Conservation (phyloP, 2,888 invertebrate genomes). For the Lochmaea capreae region DNA sequence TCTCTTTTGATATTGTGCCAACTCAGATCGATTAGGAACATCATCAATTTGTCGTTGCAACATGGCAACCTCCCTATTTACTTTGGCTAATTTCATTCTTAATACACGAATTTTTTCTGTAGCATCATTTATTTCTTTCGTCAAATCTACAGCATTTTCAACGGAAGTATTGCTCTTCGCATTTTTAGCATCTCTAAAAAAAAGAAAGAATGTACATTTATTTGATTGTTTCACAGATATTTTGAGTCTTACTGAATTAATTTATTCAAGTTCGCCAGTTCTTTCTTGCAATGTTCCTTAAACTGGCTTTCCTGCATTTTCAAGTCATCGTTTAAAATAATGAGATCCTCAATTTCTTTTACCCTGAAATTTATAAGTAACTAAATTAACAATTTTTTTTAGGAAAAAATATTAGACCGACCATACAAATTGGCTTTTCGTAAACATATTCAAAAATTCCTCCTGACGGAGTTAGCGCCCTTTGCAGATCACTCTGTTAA, state of each 20-base stretch:
- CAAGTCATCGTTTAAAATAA: constrained; percentile 77
- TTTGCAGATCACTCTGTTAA: too few species aligned
- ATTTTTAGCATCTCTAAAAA: constrained; percentile 65
- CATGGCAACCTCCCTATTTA: constrained; percentile 82
- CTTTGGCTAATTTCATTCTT: constrained; percentile 79
- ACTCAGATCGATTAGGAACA: constrained; percentile 91
- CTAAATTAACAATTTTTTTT: background rate
- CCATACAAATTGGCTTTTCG: too few species aligned
- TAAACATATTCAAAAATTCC: too few species aligned
- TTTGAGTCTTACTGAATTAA: constrained; percentile 61
- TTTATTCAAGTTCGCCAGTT: constrained; percentile 64
- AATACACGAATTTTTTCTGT: constrained; percentile 73
- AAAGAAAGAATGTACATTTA: background rate
- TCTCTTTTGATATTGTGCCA: constrained; percentile 94
- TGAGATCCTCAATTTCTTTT: constrained; percentile 71
- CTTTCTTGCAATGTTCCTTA: constrained; percentile 78
- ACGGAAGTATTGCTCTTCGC: constrained; percentile 64
- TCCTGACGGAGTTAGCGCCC: too few species aligned
- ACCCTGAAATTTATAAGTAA: constrained; percentile 37
- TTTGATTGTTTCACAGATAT: background rate
- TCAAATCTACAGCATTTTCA: constrained; percentile 64
- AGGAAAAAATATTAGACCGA: constrained; percentile 5
- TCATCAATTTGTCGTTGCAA: constrained; percentile 91
- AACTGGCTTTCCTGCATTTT: constrained; percentile 80
- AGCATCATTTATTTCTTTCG: constrained; percentile 70